Base-by-base conservation (phyloP, 2,888 invertebrate genomes). In the Schrankia costaestrigalis region DNA sequence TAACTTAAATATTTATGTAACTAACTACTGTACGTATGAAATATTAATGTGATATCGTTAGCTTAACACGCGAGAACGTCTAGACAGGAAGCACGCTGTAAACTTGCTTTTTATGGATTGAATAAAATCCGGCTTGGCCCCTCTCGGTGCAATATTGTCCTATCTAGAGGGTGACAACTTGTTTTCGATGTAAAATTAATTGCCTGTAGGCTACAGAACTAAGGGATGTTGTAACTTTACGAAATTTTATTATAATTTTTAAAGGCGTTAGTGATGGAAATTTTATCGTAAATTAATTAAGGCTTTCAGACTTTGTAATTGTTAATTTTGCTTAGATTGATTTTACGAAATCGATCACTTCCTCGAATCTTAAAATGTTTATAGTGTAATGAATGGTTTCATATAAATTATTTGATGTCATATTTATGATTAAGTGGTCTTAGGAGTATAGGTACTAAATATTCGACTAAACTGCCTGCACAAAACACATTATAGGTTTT, bases 51-150 rank as follows among this genome's bases (percentile, higher is more conserved):
- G 56, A 35, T 58, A 60, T 71, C 66, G 71, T 70, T 68, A 69
- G 68, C 56, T 50, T 44, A n/a, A 64, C 70, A 70, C 78, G 72
- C 74, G 70, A 73, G 56, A 59, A 55, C 56, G 79, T 78, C 81
- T 79, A 78, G 79, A 75, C 81, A 65, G 80, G 78, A 76, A 74
- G 66, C 68, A 48, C 60, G 28, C 39, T 40, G 39, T 71, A 66
- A 69, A 62, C 56, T 45, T 49, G 52, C 33, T 71, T 76, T 71
- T 72, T 70, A 70, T 71, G 57, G 61, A 41, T 58, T 59, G 53
- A 69, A 67, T 65, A 54, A 59, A 65, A 73, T 71, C 70, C 66
- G 60, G 51, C 45, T 46, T 37, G 46, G 46, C 17, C 35, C 43
- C 54, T 46, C n/a, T n/a, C 30, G 17, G 29, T 27, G 34, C 56